Percentiles rank a stretch among this genome's conserved stretches.
Conservation (phyloP, 2,888 invertebrate genomes). For the Nephrotoma guestfalica region DNA sequence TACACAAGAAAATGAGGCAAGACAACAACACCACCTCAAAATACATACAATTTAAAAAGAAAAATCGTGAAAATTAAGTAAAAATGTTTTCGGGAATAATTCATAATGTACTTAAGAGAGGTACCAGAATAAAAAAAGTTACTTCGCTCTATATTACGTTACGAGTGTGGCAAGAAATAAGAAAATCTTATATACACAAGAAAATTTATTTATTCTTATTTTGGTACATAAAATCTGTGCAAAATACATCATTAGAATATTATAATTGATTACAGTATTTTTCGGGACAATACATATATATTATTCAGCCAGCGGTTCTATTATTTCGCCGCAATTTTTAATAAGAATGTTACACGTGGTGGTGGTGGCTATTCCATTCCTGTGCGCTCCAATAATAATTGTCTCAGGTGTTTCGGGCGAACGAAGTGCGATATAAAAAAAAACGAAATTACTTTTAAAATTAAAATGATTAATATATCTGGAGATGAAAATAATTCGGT, state of each 20-base stretch:
- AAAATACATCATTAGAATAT: neutral
- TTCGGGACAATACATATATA: neutral
- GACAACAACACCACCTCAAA: neutral
- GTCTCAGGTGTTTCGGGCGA: neutral
- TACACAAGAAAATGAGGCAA: neutral
- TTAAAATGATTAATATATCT: neutral
- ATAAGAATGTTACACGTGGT: too few relatives aligned
- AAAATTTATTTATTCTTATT: neutral
- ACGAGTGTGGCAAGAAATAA: neutral
- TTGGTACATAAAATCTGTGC: neutral
- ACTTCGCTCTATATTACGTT: neutral
- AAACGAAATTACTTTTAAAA: neutral
- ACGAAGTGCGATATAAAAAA: neutral
- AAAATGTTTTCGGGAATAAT: neutral
- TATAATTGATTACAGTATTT: neutral
- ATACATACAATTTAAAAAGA: neutral
- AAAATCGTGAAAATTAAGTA: neutral
- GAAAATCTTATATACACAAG: neutral
- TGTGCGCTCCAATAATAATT: neutral
- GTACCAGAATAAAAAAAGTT: neutral
- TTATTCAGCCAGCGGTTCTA: neutral
- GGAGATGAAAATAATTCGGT: neutral
- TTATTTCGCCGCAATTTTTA: too few relatives aligned
- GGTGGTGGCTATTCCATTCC: too few relatives aligned
- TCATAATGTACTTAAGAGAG: neutral